Percentiles rank a stretch among this genome's conserved stretches.
These are phyloP conservation scores for Emydura subglobosa DNA, from an alignment of 2,113 vertebrate species.

Conservation along the genomic window DNA sequence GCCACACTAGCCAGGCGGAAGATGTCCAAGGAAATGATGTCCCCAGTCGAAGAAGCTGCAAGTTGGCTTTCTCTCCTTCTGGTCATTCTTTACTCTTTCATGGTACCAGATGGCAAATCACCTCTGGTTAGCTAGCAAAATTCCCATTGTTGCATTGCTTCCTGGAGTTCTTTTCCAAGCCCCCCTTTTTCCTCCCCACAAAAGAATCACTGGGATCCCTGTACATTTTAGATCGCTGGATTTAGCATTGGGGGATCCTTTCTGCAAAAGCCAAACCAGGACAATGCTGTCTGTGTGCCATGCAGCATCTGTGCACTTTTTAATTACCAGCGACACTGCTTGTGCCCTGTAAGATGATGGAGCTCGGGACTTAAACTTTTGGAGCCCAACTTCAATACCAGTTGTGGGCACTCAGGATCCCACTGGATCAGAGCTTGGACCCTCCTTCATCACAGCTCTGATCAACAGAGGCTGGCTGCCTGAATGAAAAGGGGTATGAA, in stretches of 20 bases:
- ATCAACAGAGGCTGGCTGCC: rapidly evolving
- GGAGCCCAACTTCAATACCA: neutral
- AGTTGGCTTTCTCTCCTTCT: neutral
- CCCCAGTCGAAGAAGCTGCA: too few relatives aligned
- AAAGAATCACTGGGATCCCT: rapidly evolving
- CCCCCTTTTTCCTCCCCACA: rapidly evolving
- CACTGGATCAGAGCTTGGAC: neutral
- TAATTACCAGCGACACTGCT: neutral
- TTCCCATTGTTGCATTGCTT: rapidly evolving
- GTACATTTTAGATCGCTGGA: neutral
- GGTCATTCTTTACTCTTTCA: neutral
- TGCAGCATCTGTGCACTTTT: neutral
- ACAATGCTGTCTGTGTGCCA: rapidly evolving
- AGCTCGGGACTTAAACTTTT: neutral
- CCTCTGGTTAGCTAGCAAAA: neutral
- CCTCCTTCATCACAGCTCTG: rapidly evolving
- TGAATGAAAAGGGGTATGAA: rapidly evolving
- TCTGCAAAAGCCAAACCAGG: rapidly evolving
- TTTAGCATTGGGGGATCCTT: rapidly evolving
- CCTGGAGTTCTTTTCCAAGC: neutral
- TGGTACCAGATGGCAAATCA: neutral
- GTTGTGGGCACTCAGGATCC: neutral
- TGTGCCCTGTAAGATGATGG: neutral
- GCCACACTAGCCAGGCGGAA: neutral
- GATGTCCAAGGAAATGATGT: rapidly evolving